Base-by-base conservation (phyloP, 2,797 vertebrate species). In the Tokudaia muenninki region DNA sequence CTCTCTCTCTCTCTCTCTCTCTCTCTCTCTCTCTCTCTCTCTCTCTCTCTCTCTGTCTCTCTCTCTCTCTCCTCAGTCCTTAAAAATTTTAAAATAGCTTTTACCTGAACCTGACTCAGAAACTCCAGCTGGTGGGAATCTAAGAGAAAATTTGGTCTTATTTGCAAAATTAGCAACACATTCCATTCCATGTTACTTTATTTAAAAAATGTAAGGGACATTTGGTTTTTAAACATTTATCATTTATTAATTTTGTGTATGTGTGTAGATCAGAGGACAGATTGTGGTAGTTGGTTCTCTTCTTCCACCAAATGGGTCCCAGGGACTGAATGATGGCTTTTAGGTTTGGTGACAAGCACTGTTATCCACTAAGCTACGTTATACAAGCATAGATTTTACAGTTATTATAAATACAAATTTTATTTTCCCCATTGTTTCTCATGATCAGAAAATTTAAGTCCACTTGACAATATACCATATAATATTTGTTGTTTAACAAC, bases 101-200 rank as follows among this genome's bases (percentile, higher is more conserved):
- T 34, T 87, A 90, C 19, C 63, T 55, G 34, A 92, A n/a, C 47
- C 5, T 90, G 67, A 81, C 74, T 91, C 41, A 96, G 89, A 93
- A 80, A 61, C 90, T 87, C 31, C 34, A 88, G 78, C 2, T 41
- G 34, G 78, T 70, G 5, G 78, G 47, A 90, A 81, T 2, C 67
- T 89, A 83, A 90, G 10, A 57, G 91, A 92, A 91, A 91, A n/a
- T 29, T 80, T 55, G 17, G 2, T 72, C 94, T 90, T 80, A 34
- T 61, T 50, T 78, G 7, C 31, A 74, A 19, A 96, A 75, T 93
- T 87, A 86, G 3, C 84, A 70, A 93, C 22, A 24, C 12, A 57
- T 63, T 83, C 24, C 12, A 78, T 78, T 78, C n/a, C 29, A 61
- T 17, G 86, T 37, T 87, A n/a, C 11, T 59, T 47, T 83, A 77